A percentile compares a stretch with the other conserved stretches of the same genome.
These are phyloP conservation scores for Plebejus argus DNA, from an alignment of 2,888 invertebrate species.

Conservation along the genomic window DNA sequence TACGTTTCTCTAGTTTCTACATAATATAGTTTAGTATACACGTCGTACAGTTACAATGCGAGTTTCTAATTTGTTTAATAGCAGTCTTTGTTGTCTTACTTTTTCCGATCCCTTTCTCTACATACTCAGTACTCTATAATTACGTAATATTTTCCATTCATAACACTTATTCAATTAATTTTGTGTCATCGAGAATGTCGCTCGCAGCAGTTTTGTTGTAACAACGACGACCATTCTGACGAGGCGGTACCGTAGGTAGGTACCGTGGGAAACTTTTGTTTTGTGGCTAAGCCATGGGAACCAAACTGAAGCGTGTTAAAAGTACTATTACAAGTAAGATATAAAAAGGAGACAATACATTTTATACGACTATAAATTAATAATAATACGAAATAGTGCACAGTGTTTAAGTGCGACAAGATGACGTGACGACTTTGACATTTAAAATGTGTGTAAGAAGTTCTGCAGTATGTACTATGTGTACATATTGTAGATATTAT, in stretches of 20 bases:
- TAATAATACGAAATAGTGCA: neutral
- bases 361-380: neutral
- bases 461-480: neutral
- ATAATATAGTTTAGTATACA: too few relatives aligned
- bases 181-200: neutral
- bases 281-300: slow-evolving; percentile 12
- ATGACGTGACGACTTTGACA: too few relatives aligned
- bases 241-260: neutral
- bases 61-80: too few relatives aligned
- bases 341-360: neutral
- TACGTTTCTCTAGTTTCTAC: too few relatives aligned
- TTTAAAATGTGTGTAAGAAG: neutral
- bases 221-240: slow-evolving; percentile 8
- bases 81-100: too few relatives aligned
- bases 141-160: neutral
- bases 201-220: neutral
- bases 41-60: too few relatives aligned
- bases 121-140: too few relatives aligned
- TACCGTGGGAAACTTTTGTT: slow-evolving; percentile 25
- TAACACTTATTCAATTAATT: neutral
- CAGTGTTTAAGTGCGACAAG: too few relatives aligned
- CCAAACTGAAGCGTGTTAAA: neutral
- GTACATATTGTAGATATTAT: too few relatives aligned
- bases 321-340: slow-evolving; percentile 5
- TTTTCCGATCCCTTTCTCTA: too few relatives aligned